A percentile compares a stretch with the other conserved stretches of the same genome.
Conservation (phyloP, 64 coral and sea anemone genomes). For the Montipora efflorescens region DNA sequence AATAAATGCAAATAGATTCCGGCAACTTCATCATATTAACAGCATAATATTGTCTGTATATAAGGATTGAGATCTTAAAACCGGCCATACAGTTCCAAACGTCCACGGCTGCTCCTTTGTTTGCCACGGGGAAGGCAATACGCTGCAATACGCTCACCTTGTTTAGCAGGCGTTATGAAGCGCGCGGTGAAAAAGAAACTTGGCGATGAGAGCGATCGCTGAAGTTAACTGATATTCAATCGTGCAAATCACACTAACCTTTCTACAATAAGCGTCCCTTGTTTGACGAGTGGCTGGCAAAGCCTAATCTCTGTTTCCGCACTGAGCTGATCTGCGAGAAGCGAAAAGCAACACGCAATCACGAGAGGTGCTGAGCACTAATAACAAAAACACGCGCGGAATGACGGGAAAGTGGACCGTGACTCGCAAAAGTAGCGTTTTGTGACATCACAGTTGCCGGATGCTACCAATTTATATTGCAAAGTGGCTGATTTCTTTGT, state of each 20-base stretch:
- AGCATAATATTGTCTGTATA: neutral
- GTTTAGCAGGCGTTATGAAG: too few relatives aligned
- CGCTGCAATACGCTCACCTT: neutral
- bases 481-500: too few relatives aligned
- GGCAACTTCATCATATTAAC: neutral
- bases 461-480: too few relatives aligned
- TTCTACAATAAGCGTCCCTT: neutral
- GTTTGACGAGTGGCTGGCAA: neutral
- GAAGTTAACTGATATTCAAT: neutral
- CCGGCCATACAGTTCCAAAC: neutral
- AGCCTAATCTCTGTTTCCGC: neutral
- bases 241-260: neutral
- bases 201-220: neutral
- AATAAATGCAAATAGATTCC: conserved; percentile 6
- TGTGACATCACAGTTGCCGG: too few relatives aligned
- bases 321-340: neutral
- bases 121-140: neutral
- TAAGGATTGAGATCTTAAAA: neutral
- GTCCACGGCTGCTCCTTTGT: neutral
- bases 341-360: neutral
- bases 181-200: neutral
- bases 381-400: conserved; percentile 3
- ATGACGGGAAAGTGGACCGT: neutral
- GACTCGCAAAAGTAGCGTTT: too few relatives aligned
- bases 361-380: conserved; percentile 2